These are phyloP conservation scores for Rhinichthys osculus DNA, from an alignment of 2,797 vertebrate genomes.

Conservation along the genomic window DNA sequence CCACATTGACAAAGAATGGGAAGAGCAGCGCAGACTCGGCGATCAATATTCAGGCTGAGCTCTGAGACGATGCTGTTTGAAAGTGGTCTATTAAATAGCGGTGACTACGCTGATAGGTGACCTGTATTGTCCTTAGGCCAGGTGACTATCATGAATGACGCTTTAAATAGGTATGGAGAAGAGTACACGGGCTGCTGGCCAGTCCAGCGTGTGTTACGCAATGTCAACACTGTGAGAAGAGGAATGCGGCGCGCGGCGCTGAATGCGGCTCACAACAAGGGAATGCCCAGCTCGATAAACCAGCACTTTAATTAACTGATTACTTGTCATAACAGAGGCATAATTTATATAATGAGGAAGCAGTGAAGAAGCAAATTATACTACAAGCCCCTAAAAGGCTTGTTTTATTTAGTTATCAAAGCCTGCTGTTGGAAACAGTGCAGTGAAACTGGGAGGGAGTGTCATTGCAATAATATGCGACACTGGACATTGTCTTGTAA, in stretches of 20 bases:
- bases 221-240: constrained; percentile 75
- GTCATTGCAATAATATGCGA: constrained; percentile 43
- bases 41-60: constrained; percentile 14
- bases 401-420: background rate
- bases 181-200: constrained; percentile 60
- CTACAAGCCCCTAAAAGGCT: background rate
- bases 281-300: constrained; percentile 36
- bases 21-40: background rate
- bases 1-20: constrained; percentile 1
- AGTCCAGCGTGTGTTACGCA: constrained; percentile 74
- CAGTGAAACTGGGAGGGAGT: constrained; percentile 46
- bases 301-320: constrained; percentile 37
- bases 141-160: constrained; percentile 52
- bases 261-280: constrained; percentile 57
- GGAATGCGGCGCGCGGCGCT: constrained; percentile 77
- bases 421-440: constrained; percentile 1
- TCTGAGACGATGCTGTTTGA: background rate
- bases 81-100: background rate
- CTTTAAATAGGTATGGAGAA: constrained; percentile 60
- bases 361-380: background rate
- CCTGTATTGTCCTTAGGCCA: background rate
- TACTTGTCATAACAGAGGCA: background rate
- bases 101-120: background rate
- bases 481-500: constrained; percentile 10
- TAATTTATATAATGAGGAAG: background rate